A percentile compares a stretch with the other conserved stretches of the same genome.
Evolutionary conservation across 2,797 vertebrate genomes (phyloP).

Genomic region (Carapus acus): DNA sequence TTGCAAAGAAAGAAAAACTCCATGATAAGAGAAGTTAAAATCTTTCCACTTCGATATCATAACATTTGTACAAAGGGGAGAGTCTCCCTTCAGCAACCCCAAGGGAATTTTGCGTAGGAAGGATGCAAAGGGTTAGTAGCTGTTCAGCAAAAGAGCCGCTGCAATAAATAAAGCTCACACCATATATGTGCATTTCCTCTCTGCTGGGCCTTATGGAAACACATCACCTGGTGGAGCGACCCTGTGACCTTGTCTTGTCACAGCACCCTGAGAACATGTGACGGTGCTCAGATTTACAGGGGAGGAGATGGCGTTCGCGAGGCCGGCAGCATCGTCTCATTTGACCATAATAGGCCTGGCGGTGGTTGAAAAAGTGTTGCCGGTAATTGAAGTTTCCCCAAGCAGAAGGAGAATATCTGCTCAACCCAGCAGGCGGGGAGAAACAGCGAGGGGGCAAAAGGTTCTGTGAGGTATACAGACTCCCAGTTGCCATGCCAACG

Average conservation of each 20-base stretch:
- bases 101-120: too few species aligned
- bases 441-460: slow-evolving; percentile 40
- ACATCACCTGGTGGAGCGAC: slow-evolving; percentile 72
- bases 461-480: slow-evolving; percentile 68
- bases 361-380: slow-evolving; percentile 62
- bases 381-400: slow-evolving; percentile 71
- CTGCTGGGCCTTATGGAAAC: slow-evolving; percentile 69
- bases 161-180: slow-evolving; percentile 70
- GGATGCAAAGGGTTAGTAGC: slow-evolving; percentile 41
- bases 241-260: slow-evolving; percentile 67
- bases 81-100: slow-evolving; percentile 6
- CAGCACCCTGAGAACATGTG: slow-evolving; percentile 63
- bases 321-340: slow-evolving; percentile 51
- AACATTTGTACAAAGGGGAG: slow-evolving; percentile 19
- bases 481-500: slow-evolving; percentile 53
- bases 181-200: slow-evolving; percentile 76
- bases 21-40: slow-evolving; percentile 7
- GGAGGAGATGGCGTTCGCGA: slow-evolving; percentile 61
- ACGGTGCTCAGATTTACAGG: slow-evolving; percentile 71
- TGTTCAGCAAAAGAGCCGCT: slow-evolving; percentile 51
- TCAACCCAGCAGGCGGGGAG: slow-evolving; percentile 46
- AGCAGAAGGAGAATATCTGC: slow-evolving; percentile 61
- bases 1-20: slow-evolving; percentile 10
- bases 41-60: slow-evolving; percentile 21
- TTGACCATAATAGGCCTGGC: slow-evolving; percentile 78